Evolutionary conservation across 2,888 invertebrate genomes (phyloP), one percentile per base, ranked within the genome.

Genomic region (Eledone cirrhosa): DNA sequence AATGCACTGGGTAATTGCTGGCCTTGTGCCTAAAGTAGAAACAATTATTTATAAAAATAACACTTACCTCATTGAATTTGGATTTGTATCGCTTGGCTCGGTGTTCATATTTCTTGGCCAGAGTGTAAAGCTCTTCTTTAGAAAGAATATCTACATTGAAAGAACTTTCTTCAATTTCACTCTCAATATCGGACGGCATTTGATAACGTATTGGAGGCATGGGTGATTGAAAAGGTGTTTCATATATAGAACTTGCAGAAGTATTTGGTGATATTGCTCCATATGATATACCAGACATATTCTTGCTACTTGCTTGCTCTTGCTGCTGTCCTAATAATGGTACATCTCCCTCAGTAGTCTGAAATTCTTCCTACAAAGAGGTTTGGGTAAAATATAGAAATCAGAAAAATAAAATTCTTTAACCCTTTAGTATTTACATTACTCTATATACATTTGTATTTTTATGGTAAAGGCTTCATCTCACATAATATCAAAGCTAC

Each of bases 141-240:
- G 83, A 85, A 78, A 86, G 83, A 8, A 84, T 82, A 76, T 86
- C 85, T 1, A 88, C 80, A 76, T 85, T 84, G 31, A 81, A 84
- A 3, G 85, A 83, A 78, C 84, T 81, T 48, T 88, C 88, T 67
- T 88, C 88, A 78, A 88, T 83, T 78, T 88, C 88, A 77, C 87
- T 88, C 80, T 88, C 88, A 67, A 86, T 84, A 80, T 88, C 88
- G 14, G 88, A 88, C 0, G 87, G 87, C 41, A 87, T 76, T 11
- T 82, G 79, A 79, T 86, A 86, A 78, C 86, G 86, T 48, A 84
- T 85, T 47, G 83, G 83, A 13, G 86, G 82, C 63, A 87, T 16
- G 2, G 87, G 85, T 24, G 85, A 85, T 33, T 88, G 87, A 79
- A 87, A 87, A 14, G 87, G 85, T 67, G 88, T 84, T 41, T 72